A percentile compares a stretch with the other conserved stretches of the same genome.
phyloP scores from a whole-genome alignment of 2,797 vertebrate genomes.

The Tapirus indicus region DNA sequence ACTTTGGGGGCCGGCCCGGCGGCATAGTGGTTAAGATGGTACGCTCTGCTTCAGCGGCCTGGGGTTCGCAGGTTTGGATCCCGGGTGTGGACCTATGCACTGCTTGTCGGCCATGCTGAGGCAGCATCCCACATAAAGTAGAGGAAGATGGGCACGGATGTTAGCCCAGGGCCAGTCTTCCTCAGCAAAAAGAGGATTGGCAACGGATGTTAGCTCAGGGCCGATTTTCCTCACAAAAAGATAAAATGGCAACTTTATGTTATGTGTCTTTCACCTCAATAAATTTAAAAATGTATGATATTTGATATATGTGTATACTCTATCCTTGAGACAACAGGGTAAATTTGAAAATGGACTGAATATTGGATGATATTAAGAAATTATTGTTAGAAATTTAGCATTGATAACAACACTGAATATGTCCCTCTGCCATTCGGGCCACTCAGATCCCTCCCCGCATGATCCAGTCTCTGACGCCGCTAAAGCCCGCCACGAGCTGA shows the following conservation, averaged over 20 bases:
- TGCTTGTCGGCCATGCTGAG: too few relatives aligned
- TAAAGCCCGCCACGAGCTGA: not conserved
- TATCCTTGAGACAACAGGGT: not conserved
- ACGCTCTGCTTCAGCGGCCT: too few relatives aligned
- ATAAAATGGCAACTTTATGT: not conserved
- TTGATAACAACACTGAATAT: not conserved
- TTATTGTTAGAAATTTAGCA: not conserved
- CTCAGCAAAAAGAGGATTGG: too few relatives aligned
- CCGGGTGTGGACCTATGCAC: too few relatives aligned
- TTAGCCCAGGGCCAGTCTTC: too few relatives aligned
- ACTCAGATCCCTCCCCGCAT: not conserved
- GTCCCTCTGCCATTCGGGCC: not conserved
- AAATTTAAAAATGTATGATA: constrained; percentile 40
- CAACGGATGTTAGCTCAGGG: too few relatives aligned
- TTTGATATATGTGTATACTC: not conserved
- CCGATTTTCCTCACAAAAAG: too few relatives aligned
- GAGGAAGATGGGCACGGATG: too few relatives aligned
- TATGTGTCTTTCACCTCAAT: not conserved
- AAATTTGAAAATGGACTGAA: not conserved
- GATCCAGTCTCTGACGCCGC: not conserved
- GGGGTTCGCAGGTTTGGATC: too few relatives aligned
- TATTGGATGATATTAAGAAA: constrained; percentile 12
- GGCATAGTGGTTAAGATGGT: too few relatives aligned
- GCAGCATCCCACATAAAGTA: too few relatives aligned
- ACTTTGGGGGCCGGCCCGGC: not conserved